These are phyloP conservation scores for Nycticryphes semicollaris DNA, from an alignment of 2,113 vertebrate genomes.

Conservation along the genomic window DNA sequence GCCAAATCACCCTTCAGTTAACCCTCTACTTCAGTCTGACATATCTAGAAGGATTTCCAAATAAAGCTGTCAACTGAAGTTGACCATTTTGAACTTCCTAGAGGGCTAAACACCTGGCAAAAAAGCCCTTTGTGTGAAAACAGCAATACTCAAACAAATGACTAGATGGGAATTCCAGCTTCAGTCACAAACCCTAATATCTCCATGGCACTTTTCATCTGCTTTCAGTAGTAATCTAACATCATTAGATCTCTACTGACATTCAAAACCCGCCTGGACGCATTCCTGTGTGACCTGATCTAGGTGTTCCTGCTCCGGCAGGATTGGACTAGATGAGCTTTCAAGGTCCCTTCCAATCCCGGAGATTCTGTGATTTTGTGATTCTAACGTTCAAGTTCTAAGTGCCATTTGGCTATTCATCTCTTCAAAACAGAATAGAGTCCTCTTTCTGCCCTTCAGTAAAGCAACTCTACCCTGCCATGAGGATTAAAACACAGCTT, in stretches of 20 bases:
- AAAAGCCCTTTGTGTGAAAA: neutral
- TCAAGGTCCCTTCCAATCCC: too few relatives aligned
- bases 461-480: neutral
- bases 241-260: neutral
- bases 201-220: neutral
- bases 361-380: too few relatives aligned
- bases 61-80: neutral
- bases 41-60: conserved; percentile 6
- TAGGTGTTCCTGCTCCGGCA: too few relatives aligned
- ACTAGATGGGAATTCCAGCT: too few relatives aligned
- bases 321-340: too few relatives aligned
- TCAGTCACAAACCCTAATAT: neutral
- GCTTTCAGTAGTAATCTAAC: neutral
- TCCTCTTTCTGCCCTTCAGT: neutral
- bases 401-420: neutral
- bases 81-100: conserved; percentile 22
- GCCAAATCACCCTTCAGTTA: conserved; percentile 4
- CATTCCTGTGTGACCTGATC: too few relatives aligned
- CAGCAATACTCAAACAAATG: neutral
- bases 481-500: neutral
- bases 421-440: neutral
- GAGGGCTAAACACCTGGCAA: conserved; percentile 16
- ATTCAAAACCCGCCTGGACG: too few relatives aligned
- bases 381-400: neutral
- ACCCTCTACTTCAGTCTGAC: neutral